Percentiles rank a stretch among this genome's conserved stretches.
These are phyloP conservation scores for Phasia obesa DNA, from an alignment of 2,888 invertebrate genomes.

Conservation along the genomic window DNA sequence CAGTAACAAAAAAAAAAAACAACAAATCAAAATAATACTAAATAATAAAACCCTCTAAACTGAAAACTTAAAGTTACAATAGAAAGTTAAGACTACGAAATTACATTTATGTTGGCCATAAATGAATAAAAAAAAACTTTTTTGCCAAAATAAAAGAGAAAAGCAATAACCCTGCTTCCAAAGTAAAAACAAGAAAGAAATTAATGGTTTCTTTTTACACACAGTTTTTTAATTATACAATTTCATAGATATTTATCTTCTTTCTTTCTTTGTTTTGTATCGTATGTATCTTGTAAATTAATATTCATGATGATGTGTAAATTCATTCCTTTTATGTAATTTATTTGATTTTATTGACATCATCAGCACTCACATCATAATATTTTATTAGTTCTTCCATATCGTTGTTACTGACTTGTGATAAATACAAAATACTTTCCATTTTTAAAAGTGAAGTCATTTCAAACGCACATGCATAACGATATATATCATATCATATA, in stretches of 20 bases:
- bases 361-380: neutral
- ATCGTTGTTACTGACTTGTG: neutral
- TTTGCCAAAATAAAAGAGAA: neutral
- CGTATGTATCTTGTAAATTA: neutral
- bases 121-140: constrained; percentile 22
- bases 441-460: neutral
- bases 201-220: neutral
- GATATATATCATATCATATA: neutral
- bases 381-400: neutral
- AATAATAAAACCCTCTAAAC: constrained; percentile 33
- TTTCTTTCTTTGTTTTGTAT: neutral
- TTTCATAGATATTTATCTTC: neutral
- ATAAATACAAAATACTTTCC: neutral
- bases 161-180: neutral
- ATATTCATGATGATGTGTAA: neutral
- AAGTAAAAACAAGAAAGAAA: neutral
- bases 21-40: constrained; percentile 50
- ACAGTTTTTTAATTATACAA: no score
- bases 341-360: neutral
- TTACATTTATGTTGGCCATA: constrained; percentile 40
- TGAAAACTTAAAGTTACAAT: constrained; percentile 32
- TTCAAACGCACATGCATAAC: neutral
- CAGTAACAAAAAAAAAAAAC: constrained; percentile 61
- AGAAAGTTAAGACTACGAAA: constrained; percentile 64
- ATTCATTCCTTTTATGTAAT: neutral